Base-by-base conservation (phyloP, 1,140 invertebrate genomes). In the Hycleus phaleratus region DNA sequence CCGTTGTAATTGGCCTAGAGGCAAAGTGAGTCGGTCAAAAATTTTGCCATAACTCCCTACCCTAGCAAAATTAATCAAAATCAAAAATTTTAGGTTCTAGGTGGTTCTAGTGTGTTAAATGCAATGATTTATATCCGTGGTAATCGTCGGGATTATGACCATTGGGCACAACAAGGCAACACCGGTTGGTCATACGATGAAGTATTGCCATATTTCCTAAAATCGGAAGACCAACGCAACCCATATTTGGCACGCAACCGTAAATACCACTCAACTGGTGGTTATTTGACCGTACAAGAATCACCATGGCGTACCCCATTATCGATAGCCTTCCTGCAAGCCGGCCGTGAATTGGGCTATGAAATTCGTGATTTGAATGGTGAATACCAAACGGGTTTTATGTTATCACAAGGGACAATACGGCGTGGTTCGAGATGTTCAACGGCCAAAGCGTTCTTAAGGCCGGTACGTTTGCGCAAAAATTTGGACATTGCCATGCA, bases 41-140 rank as follows among this genome's bases (percentile, higher is more conserved):
- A 49, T 26, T 32, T 32, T 32, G 7, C 32, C 7, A 11, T 10
- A 2, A 45, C 12, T 18, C 7, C 38, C 12, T 45, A 26, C 38
- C 0, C 4, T 10, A 52, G 9, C 42, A 7, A 11, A n/a, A 9
- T 24, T 12, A 45, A 45, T 46, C 51, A 46, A 40, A 10, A 18
- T 18, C 1, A 18, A 12, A 11, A 9, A 52, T 61, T 61, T n/a
- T 38, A 72, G 71, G 71, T 94, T 3, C 78, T 93, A 9, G 95
- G 95, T n/a, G 95, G 95, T 9, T 90, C 90, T 26, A 94, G 91
- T 46, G 92, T 95, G 0, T 80, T 98, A 1, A 98, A 98, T 73
- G 93, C 93, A 1, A 95, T 96, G 93, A 82, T 96, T 5, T 97
- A 98, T 74, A 87, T 96, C 0, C 82, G 95, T 43, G 95, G 95